These are phyloP conservation scores for Hoplodrina blanda DNA, from an alignment of 2,888 invertebrate species.

Conservation along the genomic window DNA sequence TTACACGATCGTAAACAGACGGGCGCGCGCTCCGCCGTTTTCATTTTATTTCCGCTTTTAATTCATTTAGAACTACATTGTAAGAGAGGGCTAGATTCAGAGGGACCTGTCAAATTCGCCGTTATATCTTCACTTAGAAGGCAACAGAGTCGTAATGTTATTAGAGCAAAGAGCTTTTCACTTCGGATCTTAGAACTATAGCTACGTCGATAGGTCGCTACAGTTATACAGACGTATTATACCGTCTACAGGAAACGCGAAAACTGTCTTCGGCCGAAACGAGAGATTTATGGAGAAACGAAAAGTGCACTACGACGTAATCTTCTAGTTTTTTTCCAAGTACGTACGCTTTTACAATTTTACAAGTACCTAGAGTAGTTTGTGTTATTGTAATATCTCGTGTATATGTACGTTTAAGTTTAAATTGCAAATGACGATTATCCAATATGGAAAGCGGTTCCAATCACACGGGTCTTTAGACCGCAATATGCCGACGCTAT, in stretches of 20 bases:
- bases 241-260: constrained; percentile 53
- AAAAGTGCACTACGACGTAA: constrained; percentile 64
- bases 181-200: constrained; percentile 56
- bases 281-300: constrained; percentile 54
- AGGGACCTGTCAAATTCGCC: constrained; percentile 50
- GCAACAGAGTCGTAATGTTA: constrained; percentile 57
- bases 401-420: constrained; percentile 46
- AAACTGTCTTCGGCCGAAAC: constrained; percentile 55
- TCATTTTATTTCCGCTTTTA: constrained; percentile 47
- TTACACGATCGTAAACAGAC: constrained; percentile 53
- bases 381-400: constrained; percentile 43
- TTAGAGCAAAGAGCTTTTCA: constrained; percentile 62
- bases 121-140: constrained; percentile 51
- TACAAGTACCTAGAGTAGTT: constrained; percentile 11
- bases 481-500: constrained; percentile 72
- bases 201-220: constrained; percentile 15
- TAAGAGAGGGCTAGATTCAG: constrained; percentile 41
- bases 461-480: constrained; percentile 81
- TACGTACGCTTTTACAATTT: constrained; percentile 21
- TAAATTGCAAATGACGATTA: constrained; percentile 81
- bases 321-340: constrained; percentile 53
- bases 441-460: constrained; percentile 72
- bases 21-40: constrained; percentile 15
- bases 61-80: constrained; percentile 57
- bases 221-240: constrained; percentile 34